Conservation (phyloP, 2,797 vertebrate species). For the Dromococcyx pavoninus region DNA sequence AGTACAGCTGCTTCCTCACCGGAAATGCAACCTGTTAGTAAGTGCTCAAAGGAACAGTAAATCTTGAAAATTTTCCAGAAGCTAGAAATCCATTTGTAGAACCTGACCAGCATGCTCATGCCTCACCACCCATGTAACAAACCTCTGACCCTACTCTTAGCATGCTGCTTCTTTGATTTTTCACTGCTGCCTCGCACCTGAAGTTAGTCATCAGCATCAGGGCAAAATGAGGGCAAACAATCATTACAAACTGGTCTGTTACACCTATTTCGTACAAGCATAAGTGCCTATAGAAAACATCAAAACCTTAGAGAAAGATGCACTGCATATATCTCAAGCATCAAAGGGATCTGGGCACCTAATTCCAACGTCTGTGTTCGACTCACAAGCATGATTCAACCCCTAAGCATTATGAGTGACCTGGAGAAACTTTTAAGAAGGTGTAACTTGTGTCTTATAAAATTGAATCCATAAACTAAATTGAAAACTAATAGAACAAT, state of each 20-base stretch:
- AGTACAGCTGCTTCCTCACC: slow-evolving; percentile 13
- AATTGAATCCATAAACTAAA: background rate
- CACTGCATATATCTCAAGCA: rapidly evolving
- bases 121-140: background rate
- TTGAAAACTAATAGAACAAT: background rate
- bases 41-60: background rate
- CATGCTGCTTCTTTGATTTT: background rate
- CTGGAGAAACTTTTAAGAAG: background rate
- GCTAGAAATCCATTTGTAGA: background rate
- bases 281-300: background rate
- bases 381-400: background rate
- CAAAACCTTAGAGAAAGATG: background rate
- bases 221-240: background rate
- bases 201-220: background rate
- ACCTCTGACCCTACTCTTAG: background rate
- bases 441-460: background rate
- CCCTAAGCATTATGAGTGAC: background rate
- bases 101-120: background rate
- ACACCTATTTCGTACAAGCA: background rate
- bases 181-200: background rate
- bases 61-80: background rate
- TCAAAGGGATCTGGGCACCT: background rate
- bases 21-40: slow-evolving; percentile 2
- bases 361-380: background rate
- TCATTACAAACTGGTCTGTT: background rate